Conservation (phyloP, 2,888 invertebrate genomes). For the Ypsolopha sequella region DNA sequence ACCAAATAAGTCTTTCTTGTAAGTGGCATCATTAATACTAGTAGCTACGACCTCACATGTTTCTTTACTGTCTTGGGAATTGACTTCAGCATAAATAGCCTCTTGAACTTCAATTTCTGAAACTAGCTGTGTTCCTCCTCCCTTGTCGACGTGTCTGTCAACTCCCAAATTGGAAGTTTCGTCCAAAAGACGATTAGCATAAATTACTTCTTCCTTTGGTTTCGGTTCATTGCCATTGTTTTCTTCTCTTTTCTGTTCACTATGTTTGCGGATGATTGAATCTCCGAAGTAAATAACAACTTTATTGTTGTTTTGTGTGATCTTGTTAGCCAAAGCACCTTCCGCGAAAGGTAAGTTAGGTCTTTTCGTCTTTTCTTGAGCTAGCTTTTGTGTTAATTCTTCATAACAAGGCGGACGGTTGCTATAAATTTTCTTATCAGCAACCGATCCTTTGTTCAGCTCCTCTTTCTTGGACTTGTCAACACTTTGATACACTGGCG, state of each 20-base stretch:
- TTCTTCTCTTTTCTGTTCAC: constrained; percentile 51
- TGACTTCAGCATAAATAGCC: constrained; percentile 57
- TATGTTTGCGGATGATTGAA: constrained; percentile 67
- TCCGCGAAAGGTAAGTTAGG: constrained; percentile 34
- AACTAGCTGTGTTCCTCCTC: constrained; percentile 38
- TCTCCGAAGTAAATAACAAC: constrained; percentile 83
- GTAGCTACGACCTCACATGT: constrained; percentile 27
- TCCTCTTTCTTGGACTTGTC: constrained; percentile 48
- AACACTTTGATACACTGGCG: constrained; percentile 58
- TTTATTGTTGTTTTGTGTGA: constrained; percentile 70
- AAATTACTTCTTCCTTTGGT: constrained; percentile 52
- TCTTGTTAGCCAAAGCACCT: constrained; percentile 49
- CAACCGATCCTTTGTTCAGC: constrained; percentile 26
- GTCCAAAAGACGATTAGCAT: constrained; percentile 48
- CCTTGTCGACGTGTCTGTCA: constrained; percentile 41
- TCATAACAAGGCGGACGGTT: constrained; percentile 62
- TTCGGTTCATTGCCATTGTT: constrained; percentile 27
- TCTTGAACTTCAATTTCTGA: constrained; percentile 56
- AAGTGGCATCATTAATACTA: constrained; percentile 46
- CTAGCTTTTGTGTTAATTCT: constrained; percentile 51
- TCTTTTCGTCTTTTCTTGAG: constrained; percentile 62
- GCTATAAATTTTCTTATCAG: constrained; percentile 47
- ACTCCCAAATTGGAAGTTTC: constrained; percentile 43
- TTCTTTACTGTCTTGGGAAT: constrained; percentile 29
- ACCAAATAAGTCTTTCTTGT: constrained; percentile 52